Conservation (phyloP, 2,888 invertebrate species). For the Agrenia bidenticulata region DNA sequence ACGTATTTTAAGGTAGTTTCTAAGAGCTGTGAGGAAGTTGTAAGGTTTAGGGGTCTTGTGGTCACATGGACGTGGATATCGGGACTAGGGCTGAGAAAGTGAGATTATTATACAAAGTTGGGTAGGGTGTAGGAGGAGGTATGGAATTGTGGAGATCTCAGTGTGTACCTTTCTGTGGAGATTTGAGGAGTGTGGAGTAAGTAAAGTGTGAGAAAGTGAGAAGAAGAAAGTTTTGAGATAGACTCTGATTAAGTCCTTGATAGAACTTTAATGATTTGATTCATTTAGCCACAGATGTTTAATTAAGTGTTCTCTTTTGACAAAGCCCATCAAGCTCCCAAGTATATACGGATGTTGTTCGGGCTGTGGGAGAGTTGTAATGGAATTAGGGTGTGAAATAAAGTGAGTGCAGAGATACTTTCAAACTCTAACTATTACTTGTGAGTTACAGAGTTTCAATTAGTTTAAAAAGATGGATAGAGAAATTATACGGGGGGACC, state of each 20-base stretch:
- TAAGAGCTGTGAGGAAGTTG: too few relatives aligned
- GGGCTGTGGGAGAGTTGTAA: slow-evolving; percentile 5
- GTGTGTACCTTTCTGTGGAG: too few relatives aligned
- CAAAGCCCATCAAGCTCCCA: slow-evolving; percentile 23
- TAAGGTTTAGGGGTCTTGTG: too few relatives aligned
- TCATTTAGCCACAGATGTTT: slow-evolving; percentile 41
- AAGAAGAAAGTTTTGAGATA: slow-evolving; percentile 7
- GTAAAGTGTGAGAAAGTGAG: slow-evolving; percentile 21
- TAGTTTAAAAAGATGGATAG: not conserved
- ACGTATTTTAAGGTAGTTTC: too few relatives aligned
- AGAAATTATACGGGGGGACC: not conserved
- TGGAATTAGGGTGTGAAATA: slow-evolving; percentile 4
- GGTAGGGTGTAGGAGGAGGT: too few relatives aligned
- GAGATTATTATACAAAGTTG: too few relatives aligned
- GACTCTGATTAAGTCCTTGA: slow-evolving; percentile 21
- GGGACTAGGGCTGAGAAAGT: too few relatives aligned
- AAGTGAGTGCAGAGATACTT: slow-evolving; percentile 7
- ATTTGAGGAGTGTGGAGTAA: too few relatives aligned
- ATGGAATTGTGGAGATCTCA: too few relatives aligned
- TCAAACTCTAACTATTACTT: slow-evolving; percentile 2
- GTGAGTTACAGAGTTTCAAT: not conserved
- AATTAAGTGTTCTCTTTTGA: slow-evolving; percentile 34
- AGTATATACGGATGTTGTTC: too few relatives aligned
- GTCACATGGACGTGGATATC: too few relatives aligned
- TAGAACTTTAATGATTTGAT: slow-evolving; percentile 35